phyloP scores from a whole-genome alignment of 2,113 vertebrate genomes.

The Corythornis madagascariensis region DNA sequence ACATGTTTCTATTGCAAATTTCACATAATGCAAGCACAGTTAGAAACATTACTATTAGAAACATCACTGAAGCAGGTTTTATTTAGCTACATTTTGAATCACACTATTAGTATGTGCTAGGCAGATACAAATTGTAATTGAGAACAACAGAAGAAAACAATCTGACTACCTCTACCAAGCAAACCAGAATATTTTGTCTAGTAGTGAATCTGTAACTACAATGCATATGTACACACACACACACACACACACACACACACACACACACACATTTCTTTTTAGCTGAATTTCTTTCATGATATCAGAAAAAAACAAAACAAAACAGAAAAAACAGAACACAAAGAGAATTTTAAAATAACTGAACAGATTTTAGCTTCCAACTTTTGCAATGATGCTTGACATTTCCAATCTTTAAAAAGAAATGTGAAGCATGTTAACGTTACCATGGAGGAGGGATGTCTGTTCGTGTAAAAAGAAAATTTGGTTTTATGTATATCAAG shows the following conservation, averaged over 20 bases:
- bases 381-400: neutral
- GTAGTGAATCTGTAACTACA: neutral
- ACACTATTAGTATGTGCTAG: neutral
- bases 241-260: neutral
- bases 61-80: neutral
- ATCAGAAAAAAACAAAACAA: neutral
- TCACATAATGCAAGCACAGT: neutral
- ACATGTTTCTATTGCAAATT: neutral
- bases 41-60: neutral
- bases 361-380: neutral
- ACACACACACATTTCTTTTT: neutral
- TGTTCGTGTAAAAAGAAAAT: neutral
- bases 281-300: neutral
- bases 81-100: conserved; percentile 6
- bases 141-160: neutral
- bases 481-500: neutral
- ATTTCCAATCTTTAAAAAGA: neutral
- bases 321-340: neutral
- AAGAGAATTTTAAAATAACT: neutral
- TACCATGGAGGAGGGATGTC: fast-evolving
- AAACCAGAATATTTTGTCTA: conserved; percentile 12
- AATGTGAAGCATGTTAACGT: neutral
- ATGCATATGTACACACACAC: neutral
- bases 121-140: neutral
- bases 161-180: neutral